These are phyloP conservation scores for Albula goreensis DNA, from an alignment of 2,113 vertebrate genomes.

Conservation along the genomic window DNA sequence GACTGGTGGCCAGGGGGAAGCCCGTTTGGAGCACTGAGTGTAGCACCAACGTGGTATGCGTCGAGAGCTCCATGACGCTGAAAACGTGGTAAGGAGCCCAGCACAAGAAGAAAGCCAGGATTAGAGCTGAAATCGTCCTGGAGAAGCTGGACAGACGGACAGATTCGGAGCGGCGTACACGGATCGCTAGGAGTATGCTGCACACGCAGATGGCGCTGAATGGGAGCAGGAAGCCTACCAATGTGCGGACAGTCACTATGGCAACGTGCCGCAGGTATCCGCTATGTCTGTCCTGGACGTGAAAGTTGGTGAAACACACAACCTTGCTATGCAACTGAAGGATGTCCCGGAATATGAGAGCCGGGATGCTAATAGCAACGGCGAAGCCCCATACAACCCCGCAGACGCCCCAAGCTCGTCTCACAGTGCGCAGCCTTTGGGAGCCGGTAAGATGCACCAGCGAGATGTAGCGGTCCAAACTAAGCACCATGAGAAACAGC, in stretches of 20 bases:
- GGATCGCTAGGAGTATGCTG: constrained; percentile 77
- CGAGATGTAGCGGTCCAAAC: constrained; percentile 84
- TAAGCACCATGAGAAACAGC: constrained; percentile 87
- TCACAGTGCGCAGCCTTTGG: constrained; percentile 67
- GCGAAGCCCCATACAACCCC: constrained; percentile 76
- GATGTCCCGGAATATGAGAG: constrained; percentile 82
- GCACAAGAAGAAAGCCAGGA: constrained; percentile 88
- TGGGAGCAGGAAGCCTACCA: constrained; percentile 84
- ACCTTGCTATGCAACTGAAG: constrained; percentile 64
- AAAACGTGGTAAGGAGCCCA: constrained; percentile 92
- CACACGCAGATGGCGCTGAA: constrained; percentile 85
- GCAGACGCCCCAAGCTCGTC: constrained; percentile 66
- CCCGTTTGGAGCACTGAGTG: constrained; percentile 72
- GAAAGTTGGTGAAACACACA: constrained; percentile 90
- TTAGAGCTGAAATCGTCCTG: constrained; percentile 80
- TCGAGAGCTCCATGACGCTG: constrained; percentile 83
- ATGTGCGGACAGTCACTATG: constrained; percentile 78
- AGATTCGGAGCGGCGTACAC: constrained; percentile 68
- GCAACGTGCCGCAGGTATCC: constrained; percentile 70
- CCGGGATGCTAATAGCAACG: constrained; percentile 74
- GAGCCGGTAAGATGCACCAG: constrained; percentile 76
- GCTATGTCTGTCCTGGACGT: constrained; percentile 59
- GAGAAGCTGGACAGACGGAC: constrained; percentile 82
- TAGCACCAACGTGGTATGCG: constrained; percentile 69
- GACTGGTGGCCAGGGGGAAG: constrained; percentile 84